phyloP scores from a whole-genome alignment of 2,888 invertebrate genomes.

The Cerastoderma edule region DNA sequence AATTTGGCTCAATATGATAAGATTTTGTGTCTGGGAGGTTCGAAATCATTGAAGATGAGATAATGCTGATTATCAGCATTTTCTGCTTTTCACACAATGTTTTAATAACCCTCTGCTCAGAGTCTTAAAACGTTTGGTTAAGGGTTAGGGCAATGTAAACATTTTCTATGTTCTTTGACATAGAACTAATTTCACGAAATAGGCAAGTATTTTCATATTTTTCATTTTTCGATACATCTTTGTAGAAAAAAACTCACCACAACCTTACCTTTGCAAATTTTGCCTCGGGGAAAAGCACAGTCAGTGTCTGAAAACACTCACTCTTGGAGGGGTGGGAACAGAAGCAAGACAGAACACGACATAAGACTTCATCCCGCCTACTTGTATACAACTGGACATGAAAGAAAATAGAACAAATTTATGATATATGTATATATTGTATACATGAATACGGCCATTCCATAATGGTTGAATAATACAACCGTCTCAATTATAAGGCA shows the following conservation, averaged over 20 bases:
- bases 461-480: too few relatives aligned
- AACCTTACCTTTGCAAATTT: background rate
- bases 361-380: background rate
- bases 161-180: background rate
- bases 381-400: background rate
- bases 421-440: too few relatives aligned
- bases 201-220: background rate
- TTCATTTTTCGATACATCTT: background rate
- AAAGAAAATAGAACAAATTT: too few relatives aligned
- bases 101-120: background rate
- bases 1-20: too few relatives aligned
- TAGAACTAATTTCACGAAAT: background rate
- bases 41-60: background rate
- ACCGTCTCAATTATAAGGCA: too few relatives aligned
- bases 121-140: background rate
- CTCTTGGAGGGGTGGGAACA: background rate
- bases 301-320: background rate
- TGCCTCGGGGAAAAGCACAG: background rate
- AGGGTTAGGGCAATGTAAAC: background rate
- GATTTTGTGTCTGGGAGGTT: too few relatives aligned
- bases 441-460: too few relatives aligned
- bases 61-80: background rate
- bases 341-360: background rate
- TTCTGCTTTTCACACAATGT: conserved; percentile 1
- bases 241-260: background rate